phyloP scores from a whole-genome alignment of 1,140 invertebrate genomes.

The Drosophila guanche region DNA sequence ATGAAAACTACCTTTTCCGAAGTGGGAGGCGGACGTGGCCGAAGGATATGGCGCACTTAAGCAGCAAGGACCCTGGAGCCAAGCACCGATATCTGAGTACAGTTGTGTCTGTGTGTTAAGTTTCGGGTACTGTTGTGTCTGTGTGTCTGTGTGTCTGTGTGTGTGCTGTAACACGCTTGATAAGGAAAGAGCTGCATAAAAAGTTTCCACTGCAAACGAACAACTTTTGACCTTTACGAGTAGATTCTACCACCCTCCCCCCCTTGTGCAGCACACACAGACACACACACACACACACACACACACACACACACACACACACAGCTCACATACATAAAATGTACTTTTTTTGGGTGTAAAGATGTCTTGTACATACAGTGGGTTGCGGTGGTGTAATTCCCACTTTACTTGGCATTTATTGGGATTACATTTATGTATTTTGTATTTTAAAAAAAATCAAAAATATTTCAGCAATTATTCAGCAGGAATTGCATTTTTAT shows the following conservation, averaged over 20 bases:
- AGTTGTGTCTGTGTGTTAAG: slow-evolving; percentile 16
- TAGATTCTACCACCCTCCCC: slow-evolving; percentile 20
- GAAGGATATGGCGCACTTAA: slow-evolving; percentile 67
- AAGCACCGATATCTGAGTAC: slow-evolving; percentile 17
- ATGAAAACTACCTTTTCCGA: slow-evolving; percentile 74
- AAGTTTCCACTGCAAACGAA: slow-evolving; percentile 77
- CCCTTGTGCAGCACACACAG: slow-evolving; percentile 25
- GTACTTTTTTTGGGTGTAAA: not conserved
- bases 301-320: slow-evolving; percentile 24
- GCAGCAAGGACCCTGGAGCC: slow-evolving; percentile 38
- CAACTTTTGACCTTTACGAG: slow-evolving; percentile 78
- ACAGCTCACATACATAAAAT: not conserved
- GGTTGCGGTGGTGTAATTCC: no score
- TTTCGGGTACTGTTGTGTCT: slow-evolving; percentile 23
- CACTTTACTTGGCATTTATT: no score
- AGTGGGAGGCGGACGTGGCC: slow-evolving; percentile 41
- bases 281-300: slow-evolving; percentile 13
- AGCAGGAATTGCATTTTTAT: no score
- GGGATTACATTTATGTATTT: no score
- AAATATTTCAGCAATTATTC: no score
- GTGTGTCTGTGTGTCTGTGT: slow-evolving; percentile 21
- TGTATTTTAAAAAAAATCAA: no score
- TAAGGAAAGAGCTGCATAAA: slow-evolving; percentile 73
- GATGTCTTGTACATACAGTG: no score
- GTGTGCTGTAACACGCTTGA: slow-evolving; percentile 64